Percentiles rank a stretch among this genome's conserved stretches.
Evolutionary conservation across 2,113 vertebrate genomes (phyloP).

Genomic region (Rynchops niger): DNA sequence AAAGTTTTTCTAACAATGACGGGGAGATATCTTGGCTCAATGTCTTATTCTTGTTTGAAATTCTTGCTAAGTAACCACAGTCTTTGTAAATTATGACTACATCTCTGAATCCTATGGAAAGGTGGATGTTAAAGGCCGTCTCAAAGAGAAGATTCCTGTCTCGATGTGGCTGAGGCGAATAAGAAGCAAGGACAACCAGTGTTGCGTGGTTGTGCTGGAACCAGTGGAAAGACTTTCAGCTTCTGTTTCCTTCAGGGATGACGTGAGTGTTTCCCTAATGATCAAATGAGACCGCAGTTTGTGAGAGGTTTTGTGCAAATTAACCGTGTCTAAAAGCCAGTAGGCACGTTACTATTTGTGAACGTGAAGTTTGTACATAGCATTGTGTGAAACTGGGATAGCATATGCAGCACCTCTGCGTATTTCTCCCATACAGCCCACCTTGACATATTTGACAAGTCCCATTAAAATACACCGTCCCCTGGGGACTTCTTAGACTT

Average conservation of each 20-base stretch:
- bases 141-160: constrained; percentile 79
- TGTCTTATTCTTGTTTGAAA: neutral
- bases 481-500: neutral
- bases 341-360: neutral
- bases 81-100: neutral
- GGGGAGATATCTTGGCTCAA: neutral
- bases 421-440: neutral
- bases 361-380: neutral
- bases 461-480: neutral
- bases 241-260: constrained; percentile 78
- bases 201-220: constrained; percentile 83
- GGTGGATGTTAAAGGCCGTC: constrained; percentile 79
- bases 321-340: neutral
- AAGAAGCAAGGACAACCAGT: constrained; percentile 51
- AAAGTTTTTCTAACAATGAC: neutral
- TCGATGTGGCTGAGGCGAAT: constrained; percentile 79
- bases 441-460: rapidly evolving
- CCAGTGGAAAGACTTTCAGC: constrained; percentile 85
- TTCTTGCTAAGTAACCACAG: neutral
- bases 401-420: neutral
- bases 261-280: constrained; percentile 72
- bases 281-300: neutral
- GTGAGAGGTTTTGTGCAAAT: neutral
- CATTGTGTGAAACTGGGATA: neutral
- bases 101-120: constrained; percentile 36